These are phyloP conservation scores for Scolopax mira DNA, from an alignment of 2,113 vertebrate genomes.

Conservation along the genomic window DNA sequence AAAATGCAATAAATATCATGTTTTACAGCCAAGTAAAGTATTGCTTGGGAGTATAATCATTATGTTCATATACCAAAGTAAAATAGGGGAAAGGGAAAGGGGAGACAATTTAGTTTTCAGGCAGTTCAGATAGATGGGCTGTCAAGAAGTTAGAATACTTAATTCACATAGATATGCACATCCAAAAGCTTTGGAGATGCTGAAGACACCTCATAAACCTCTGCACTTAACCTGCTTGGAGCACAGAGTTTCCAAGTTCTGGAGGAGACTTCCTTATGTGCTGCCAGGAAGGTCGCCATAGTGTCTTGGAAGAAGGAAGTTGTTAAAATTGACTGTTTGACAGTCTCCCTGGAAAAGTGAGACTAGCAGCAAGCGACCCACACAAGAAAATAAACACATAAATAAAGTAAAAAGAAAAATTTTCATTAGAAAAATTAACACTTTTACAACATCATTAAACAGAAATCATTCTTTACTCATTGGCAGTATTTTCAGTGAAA, in stretches of 20 bases:
- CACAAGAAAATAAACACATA: background rate
- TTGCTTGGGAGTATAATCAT: background rate
- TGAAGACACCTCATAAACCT: slow-evolving; percentile 28
- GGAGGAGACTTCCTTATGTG: background rate
- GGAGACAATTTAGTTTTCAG: background rate
- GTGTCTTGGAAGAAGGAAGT: background rate
- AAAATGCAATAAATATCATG: slow-evolving; percentile 5
- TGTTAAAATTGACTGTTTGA: background rate
- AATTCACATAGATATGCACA: background rate
- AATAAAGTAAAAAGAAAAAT: background rate
- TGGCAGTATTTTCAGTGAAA: background rate
- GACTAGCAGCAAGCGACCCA: background rate
- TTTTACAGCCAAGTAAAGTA: slow-evolving; percentile 35
- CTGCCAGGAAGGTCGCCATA: background rate
- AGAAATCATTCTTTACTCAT: background rate
- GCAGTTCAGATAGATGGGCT: background rate
- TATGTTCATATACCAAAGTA: background rate
- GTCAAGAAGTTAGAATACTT: background rate
- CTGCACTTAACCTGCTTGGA: background rate
- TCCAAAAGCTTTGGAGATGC: background rate
- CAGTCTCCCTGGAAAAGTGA: background rate
- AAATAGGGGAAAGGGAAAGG: background rate
- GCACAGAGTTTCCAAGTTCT: background rate
- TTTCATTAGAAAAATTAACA: background rate
- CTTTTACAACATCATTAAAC: background rate